Evolutionary conservation across 2,113 vertebrate genomes (phyloP).

Genomic region (Centrocercus urophasianus): DNA sequence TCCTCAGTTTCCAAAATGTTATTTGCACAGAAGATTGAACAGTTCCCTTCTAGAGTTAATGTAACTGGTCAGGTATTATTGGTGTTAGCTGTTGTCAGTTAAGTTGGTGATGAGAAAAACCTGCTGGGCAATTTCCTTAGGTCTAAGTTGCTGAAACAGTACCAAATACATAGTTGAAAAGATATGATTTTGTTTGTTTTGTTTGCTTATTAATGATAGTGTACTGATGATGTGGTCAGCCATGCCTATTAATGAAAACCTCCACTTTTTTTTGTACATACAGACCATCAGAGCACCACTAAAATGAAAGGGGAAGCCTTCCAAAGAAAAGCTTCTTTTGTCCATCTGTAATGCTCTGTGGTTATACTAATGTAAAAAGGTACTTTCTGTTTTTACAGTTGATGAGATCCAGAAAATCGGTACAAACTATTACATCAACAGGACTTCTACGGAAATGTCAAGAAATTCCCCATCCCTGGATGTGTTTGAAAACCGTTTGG

Average conservation of each 20-base stretch:
- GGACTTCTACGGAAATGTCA: not conserved
- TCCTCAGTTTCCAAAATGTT: constrained; percentile 30
- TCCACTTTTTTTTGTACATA: not conserved
- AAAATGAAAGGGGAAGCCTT: not conserved
- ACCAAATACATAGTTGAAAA: not conserved
- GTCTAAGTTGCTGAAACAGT: not conserved
- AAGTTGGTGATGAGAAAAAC: not conserved
- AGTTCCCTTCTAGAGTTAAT: not conserved
- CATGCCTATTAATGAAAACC: not conserved
- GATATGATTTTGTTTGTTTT: not conserved
- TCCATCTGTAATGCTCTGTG: not conserved
- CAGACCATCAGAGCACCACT: not conserved
- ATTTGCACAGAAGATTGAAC: not conserved
- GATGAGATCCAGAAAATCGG: not conserved
- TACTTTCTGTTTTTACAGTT: not conserved
- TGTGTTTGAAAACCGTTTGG: no score
- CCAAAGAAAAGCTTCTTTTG: not conserved
- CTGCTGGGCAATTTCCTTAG: not conserved
- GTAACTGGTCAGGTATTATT: not conserved
- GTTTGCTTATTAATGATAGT: not conserved
- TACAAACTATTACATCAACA: not conserved
- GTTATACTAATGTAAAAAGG: not conserved
- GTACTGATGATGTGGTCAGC: not conserved
- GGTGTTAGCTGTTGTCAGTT: not conserved
- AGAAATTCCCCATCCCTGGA: not conserved